Evolutionary conservation across 1,140 invertebrate genomes (phyloP).

Genomic region (Diploscapter pachys): DNA sequence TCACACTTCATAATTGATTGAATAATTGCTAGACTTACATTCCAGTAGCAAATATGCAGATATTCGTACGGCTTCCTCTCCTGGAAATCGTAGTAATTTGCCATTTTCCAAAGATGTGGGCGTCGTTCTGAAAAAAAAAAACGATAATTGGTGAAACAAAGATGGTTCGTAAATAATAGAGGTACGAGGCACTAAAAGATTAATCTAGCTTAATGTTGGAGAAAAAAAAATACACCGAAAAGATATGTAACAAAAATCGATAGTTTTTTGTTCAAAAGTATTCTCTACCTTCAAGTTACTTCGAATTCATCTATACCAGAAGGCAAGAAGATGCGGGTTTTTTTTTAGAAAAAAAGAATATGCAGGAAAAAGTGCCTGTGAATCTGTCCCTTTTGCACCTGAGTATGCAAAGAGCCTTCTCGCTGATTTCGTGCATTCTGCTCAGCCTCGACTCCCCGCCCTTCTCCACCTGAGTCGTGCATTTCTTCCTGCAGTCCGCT

Average conservation of each 20-base stretch:
- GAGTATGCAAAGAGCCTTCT: conserved; percentile 20
- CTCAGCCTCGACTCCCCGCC: neutral
- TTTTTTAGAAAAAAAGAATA: neutral
- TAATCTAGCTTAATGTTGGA: neutral
- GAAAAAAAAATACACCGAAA: neutral
- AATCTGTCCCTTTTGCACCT: conserved; percentile 22
- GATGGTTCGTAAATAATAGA: neutral
- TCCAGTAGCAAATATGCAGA: conserved; percentile 30
- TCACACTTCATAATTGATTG: neutral
- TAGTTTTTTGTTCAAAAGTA: neutral
- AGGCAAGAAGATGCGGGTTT: too few relatives aligned
- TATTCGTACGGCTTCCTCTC: conserved; percentile 29
- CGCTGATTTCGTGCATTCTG: conserved; percentile 6
- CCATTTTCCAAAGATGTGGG: conserved; percentile 18
- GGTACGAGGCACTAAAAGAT: neutral
- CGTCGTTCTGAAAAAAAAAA: neutral
- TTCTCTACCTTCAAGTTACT: neutral
- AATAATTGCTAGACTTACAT: neutral
- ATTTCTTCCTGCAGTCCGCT: conserved; percentile 19
- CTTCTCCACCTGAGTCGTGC: conserved; percentile 9
- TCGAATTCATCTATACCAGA: neutral
- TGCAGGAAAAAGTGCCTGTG: conserved; percentile 7
- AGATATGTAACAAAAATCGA: neutral
- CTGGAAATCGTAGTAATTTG: conserved; percentile 16
- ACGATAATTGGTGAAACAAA: neutral